Conservation (phyloP, 2,113 vertebrate genomes). For the Nanorana parkeri region DNA sequence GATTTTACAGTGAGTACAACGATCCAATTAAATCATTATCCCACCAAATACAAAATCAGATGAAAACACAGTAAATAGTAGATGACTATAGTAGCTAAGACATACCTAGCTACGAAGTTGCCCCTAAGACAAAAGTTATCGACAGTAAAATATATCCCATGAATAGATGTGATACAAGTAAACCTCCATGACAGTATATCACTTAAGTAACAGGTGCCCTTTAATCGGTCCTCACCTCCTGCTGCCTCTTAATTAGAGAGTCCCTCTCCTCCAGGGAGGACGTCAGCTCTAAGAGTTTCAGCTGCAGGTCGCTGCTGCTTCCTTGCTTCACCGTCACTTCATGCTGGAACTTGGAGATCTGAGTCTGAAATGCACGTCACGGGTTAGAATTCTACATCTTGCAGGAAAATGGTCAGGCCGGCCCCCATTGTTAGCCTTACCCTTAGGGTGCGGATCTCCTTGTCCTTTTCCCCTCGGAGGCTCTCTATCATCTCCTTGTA, state of each 20-base stretch:
- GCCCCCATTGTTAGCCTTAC: conserved; percentile 68
- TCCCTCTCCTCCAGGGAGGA: conserved; percentile 83
- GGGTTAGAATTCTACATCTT: neutral
- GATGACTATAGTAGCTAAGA: no score
- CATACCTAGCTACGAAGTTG: no score
- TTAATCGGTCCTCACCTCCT: conserved; percentile 75
- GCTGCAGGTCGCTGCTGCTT: conserved; percentile 80
- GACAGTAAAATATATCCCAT: no score
- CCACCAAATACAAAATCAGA: no score
- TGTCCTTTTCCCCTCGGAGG: conserved; percentile 85
- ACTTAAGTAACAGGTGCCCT: neutral
- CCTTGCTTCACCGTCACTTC: conserved; percentile 73
- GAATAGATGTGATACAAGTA: no score
- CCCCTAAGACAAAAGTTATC: no score
- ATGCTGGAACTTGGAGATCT: conserved; percentile 82
- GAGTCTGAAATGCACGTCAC: conserved; percentile 69
- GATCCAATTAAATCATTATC: no score
- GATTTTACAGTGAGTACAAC: no score
- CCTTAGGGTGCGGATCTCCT: conserved; percentile 83
- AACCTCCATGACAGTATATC: no score
- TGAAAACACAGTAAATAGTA: no score
- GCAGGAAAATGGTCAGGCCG: neutral
- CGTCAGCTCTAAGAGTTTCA: conserved; percentile 83
- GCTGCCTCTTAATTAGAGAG: conserved; percentile 80
- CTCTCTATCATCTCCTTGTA: conserved; percentile 84